Evolutionary conservation across 2,888 invertebrate species (phyloP).

Genomic region (Ceraclea dissimilis): DNA sequence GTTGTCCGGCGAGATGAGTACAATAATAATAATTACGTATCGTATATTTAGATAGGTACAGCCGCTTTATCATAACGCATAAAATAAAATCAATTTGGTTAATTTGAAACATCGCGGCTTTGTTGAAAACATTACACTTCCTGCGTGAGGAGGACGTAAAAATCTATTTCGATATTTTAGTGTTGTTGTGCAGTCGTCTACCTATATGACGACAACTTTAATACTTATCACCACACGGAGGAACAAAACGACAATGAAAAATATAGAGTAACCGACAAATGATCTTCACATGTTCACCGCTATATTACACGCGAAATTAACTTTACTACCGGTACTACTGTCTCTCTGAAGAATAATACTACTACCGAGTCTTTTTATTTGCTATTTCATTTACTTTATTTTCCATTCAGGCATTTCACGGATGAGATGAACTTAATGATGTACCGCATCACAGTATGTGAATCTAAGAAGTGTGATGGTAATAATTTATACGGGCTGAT

Average conservation of each 20-base stretch:
- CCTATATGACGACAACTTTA: slow-evolving; percentile 11
- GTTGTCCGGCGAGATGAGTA: too few relatives aligned
- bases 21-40: too few relatives aligned
- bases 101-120: slow-evolving; percentile 7
- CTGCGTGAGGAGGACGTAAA: slow-evolving; percentile 1
- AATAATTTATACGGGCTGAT: slow-evolving; percentile 18
- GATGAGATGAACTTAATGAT: slow-evolving; percentile 16
- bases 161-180: slow-evolving; percentile 5
- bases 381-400: neutral
- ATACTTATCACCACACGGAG: neutral
- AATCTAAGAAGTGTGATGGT: slow-evolving; percentile 7
- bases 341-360: too few relatives aligned
- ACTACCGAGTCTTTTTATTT: slow-evolving; percentile 1
- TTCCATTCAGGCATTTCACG: slow-evolving; percentile 4
- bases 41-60: too few relatives aligned
- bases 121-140: slow-evolving; percentile 9
- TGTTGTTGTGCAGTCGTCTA: neutral
- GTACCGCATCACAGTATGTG: slow-evolving; percentile 3
- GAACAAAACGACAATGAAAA: slow-evolving; percentile 12
- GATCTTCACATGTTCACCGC: slow-evolving; percentile 13
- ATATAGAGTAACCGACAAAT: slow-evolving; percentile 13
- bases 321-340: slow-evolving; percentile 1
- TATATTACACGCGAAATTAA: slow-evolving; percentile 10
- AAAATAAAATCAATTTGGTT: slow-evolving; percentile 5
- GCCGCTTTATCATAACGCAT: neutral